Base-by-base conservation (phyloP, 2,113 vertebrate species). In the Numida meleagris region DNA sequence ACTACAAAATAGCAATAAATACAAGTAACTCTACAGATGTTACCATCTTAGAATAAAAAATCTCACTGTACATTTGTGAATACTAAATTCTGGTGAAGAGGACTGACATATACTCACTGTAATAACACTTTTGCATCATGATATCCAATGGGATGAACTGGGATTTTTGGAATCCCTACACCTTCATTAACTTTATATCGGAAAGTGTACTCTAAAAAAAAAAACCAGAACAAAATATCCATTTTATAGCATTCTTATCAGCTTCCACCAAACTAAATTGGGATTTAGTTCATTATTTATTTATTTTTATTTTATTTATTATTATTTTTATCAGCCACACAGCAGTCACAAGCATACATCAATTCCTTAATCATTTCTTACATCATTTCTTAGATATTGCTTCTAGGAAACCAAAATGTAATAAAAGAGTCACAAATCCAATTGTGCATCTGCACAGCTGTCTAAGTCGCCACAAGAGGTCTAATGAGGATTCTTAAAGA, bases 81-180 rank as follows among this genome's bases (percentile, higher is more conserved):
- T 73, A 29, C 7, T 25, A 57, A 74, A 33, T 75, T 36, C 57
- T 72, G 11, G 62, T 55, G 55, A 77, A 45, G 31, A 85, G n/a
- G 10, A 36, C 15, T 71, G 45, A 72, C 68, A n/a, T 9, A 40
- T 91, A 96, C 73, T 86, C 97, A 99, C 99, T 97, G 97, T 48
- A 99, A 96, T 57, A 99, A 96, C 24, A 97, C 72, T 95, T 98
- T 96, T 72, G 99, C 99, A 94, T 99, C 99, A 10, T 98, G 75
- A 96, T 98, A 99, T 74, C 99, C 98, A 88, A 99, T 98, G 40
- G 99, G 99, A 97, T 99, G 99, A 46, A 99, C 99, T 2, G 99
- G 99, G 86, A 99, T 99, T 80, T 97, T 97, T 19, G 99, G 98
- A 80, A 99, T 98, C 34, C 99, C 99, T n/a, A 98, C 97, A 76